These are phyloP conservation scores for Fissipunctia ypsillon DNA, from an alignment of 2,888 invertebrate species.

Conservation along the genomic window DNA sequence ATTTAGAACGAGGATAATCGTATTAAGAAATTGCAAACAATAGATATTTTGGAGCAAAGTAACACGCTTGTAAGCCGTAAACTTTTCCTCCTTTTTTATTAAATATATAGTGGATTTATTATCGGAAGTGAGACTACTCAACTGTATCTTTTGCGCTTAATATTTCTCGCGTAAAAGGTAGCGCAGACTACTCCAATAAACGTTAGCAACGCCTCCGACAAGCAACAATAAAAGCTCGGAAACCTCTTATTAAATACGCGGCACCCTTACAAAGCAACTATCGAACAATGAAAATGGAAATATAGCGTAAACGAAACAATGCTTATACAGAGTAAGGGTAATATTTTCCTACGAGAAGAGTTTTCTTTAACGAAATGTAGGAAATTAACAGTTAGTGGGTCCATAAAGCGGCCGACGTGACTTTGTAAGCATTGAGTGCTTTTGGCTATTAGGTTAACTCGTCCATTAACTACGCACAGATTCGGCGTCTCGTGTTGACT, in stretches of 20 bases:
- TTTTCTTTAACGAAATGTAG: conserved; percentile 86
- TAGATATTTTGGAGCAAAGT: conserved; percentile 31
- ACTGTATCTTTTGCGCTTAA: conserved; percentile 54
- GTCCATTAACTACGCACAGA: conserved; percentile 86
- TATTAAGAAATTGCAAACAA: conserved; percentile 32
- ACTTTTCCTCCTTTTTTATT: conserved; percentile 34
- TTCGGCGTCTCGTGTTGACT: conserved; percentile 83
- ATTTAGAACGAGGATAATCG: conserved; percentile 34
- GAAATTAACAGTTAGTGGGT: conserved; percentile 88
- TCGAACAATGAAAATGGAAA: conserved; percentile 76
- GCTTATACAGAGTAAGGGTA: conserved; percentile 72
- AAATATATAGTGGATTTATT: conserved; percentile 32
- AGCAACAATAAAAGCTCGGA: conserved; percentile 67
- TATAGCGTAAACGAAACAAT: conserved; percentile 77
- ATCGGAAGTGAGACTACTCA: conserved; percentile 34
- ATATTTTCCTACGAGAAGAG: conserved; percentile 85
- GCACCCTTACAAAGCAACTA: conserved; percentile 72
- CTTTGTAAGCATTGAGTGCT: conserved; percentile 90
- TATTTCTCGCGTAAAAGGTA: conserved; percentile 58
- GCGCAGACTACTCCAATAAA: conserved; percentile 59
- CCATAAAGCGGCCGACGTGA: conserved; percentile 87
- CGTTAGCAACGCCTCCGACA: conserved; percentile 66
- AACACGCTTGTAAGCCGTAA: conserved; percentile 18
- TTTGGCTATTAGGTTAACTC: conserved; percentile 89
- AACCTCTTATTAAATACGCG: conserved; percentile 75